phyloP scores from a whole-genome alignment of 2,113 vertebrate species.

The Myrmecophaga tridactyla region DNA sequence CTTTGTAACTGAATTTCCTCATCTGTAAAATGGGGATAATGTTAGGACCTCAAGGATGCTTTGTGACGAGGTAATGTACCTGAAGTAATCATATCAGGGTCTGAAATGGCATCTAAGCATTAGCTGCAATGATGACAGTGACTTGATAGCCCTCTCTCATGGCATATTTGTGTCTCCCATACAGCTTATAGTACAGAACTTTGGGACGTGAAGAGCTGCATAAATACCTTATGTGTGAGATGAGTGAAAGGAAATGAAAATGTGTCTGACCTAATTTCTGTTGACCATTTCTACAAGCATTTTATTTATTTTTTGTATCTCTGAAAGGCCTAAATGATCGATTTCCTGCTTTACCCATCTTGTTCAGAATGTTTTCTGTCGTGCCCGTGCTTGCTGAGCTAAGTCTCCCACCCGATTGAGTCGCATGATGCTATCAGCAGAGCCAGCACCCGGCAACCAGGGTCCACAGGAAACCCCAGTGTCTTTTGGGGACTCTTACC shows the following conservation, averaged over 20 bases:
- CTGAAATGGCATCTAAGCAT: background rate
- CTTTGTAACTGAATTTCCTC: background rate
- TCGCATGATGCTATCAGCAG: background rate
- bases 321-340: background rate
- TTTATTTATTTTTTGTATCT: background rate
- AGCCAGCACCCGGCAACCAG: too few species aligned
- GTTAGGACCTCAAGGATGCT: background rate
- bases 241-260: background rate
- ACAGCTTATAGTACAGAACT: background rate
- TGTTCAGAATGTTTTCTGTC: background rate
- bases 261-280: background rate
- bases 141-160: background rate
- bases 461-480: background rate
- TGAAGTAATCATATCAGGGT: fast-evolving
- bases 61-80: fast-evolving
- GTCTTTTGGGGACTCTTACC: background rate
- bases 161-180: too few species aligned
- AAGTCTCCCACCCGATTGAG: background rate
- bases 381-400: background rate
- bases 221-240: background rate
- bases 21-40: too few species aligned
- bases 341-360: background rate
- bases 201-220: fast-evolving
- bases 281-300: background rate
- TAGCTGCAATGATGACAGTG: fast-evolving